These are phyloP conservation scores for Musca vetustissima DNA, from an alignment of 1,140 invertebrate species.

Conservation along the genomic window DNA sequence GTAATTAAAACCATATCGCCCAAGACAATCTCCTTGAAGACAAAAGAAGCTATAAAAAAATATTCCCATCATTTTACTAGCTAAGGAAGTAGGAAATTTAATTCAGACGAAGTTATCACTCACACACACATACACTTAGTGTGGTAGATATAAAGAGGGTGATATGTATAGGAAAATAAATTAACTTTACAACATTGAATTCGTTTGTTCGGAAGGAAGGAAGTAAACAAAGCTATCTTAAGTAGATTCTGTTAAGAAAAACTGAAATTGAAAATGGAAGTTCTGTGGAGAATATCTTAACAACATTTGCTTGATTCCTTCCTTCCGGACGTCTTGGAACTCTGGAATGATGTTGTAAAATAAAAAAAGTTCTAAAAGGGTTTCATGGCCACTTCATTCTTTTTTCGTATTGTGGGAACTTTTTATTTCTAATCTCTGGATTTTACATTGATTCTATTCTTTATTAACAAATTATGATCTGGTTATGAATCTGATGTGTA, in stretches of 20 bases:
- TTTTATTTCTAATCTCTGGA: too few species aligned
- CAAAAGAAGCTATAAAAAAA: neutral
- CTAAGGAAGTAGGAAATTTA: conserved; percentile 2
- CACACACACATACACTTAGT: too few species aligned
- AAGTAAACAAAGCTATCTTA: conserved; percentile 5
- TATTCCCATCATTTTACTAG: conserved; percentile 10
- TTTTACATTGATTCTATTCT: too few species aligned
- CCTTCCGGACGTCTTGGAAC: neutral
- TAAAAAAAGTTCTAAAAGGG: too few species aligned
- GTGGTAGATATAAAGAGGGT: too few species aligned
- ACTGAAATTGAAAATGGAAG: neutral
- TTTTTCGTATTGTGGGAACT: too few species aligned
- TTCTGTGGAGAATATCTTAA: neutral
- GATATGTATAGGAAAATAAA: too few species aligned
- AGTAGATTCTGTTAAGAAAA: neutral
- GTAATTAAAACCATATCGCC: neutral
- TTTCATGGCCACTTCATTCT: too few species aligned
- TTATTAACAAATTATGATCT: too few species aligned
- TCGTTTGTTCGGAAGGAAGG: neutral
- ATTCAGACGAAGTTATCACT: neutral
- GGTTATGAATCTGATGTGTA: too few species aligned
- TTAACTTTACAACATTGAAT: too few species aligned
- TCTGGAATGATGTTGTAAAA: too few species aligned
- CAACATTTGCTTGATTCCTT: conserved; percentile 6
- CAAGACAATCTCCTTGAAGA: neutral